Evolutionary conservation across 2,888 invertebrate species (phyloP), one percentile per base, ranked within the genome.

Genomic region (Morpho deidamia): DNA sequence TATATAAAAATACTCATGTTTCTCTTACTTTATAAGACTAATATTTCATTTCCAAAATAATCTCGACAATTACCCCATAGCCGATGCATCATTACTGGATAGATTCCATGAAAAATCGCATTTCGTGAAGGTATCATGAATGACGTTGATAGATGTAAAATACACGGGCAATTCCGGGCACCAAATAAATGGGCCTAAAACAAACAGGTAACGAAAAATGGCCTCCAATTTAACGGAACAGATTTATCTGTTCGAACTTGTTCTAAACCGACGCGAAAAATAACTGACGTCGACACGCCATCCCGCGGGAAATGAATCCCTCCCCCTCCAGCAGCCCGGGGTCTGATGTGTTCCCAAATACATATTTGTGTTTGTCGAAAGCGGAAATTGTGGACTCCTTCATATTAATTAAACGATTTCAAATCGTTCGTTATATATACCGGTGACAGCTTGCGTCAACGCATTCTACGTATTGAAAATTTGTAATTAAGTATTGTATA

Each of bases 301-400:
- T 67, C 70, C 72, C 72, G 56, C 67, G 73, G 78, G 78, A 80
- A 78, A 77, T 77, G 72, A 77, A 71, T 58, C 66, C 65, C 63
- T 58, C 57, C 53, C 47, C 58, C 51, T 14, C 35, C 34, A 48
- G 7, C 38, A 35, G 9, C 10, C 45, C 45, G 2, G 33, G 45
- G 7, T 12, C 9, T 47, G 14, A 35, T 49, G 42, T 14, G 33
- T 49, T 42, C 35, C 11, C 14, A 42, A 42, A 42, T 45, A 38
- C 40, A 33, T 47, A 35, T 51, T 33, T 34, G 8, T 53, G 41
- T 51, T 41, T 44, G 47, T 53, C 47, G 44, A n/a, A 39, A 42
- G 45, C 52, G 56, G 52, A 53, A 53, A 53, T 56, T 56, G 41
- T 44, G 42, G 23, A 33, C 48, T 50, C 39, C 50, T 47, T 39